Conservation (phyloP, 2,888 invertebrate genomes). For the Choreutis nemorana region DNA sequence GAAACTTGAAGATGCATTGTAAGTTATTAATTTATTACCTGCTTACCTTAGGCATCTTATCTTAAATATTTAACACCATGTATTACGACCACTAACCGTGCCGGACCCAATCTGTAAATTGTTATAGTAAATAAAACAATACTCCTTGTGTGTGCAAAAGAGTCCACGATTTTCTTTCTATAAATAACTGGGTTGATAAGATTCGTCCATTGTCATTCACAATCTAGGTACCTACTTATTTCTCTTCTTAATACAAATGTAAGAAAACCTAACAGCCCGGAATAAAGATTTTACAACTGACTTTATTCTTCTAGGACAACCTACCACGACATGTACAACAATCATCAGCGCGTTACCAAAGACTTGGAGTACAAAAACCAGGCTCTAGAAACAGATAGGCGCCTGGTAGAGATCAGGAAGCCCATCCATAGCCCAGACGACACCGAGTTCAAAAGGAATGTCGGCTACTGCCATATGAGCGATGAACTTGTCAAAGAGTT, state of each 20-base stretch:
- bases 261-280: background rate
- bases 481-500: slow-evolving; percentile 62
- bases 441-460: slow-evolving; percentile 75
- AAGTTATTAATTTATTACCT: slow-evolving; percentile 20
- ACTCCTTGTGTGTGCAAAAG: too few relatives aligned
- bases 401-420: slow-evolving; percentile 74
- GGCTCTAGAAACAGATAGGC: slow-evolving; percentile 78
- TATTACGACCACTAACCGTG: background rate
- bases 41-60: background rate
- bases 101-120: background rate
- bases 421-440: slow-evolving; percentile 60
- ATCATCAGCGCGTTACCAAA: slow-evolving; percentile 65
- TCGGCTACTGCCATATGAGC: slow-evolving; percentile 75
- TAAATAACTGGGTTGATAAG: too few relatives aligned
- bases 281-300: background rate
- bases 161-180: too few relatives aligned
- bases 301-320: slow-evolving; percentile 50
- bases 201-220: too few relatives aligned
- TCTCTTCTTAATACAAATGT: background rate
- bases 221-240: background rate
- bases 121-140: background rate
- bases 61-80: background rate
- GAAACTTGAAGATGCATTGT: slow-evolving; percentile 76
- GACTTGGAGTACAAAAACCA: slow-evolving; percentile 81
- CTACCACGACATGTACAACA: slow-evolving; percentile 65